Base-by-base conservation (phyloP, 1,140 invertebrate genomes). In the Trigoniulus corallinus region DNA sequence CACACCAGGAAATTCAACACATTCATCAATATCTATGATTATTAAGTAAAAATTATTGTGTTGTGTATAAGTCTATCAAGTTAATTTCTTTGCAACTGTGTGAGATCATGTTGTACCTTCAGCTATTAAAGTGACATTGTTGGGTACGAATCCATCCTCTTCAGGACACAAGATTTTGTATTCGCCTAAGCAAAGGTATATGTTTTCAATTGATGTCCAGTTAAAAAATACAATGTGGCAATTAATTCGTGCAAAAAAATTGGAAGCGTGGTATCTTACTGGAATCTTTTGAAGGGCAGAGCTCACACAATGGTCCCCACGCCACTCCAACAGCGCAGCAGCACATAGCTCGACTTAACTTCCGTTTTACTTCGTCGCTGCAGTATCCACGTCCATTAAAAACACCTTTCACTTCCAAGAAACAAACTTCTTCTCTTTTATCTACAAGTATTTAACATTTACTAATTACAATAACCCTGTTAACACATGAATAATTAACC, bases 291-390 rank as follows among this genome's bases (percentile, higher is more conserved):
- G 72, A 64, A 0, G 88, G 88, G 63, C 88, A 92, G 2, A 77
- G 58, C 60, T 88, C 83, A 67, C 88, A 91, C 42, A 74, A 69
- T 25, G 82, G 79, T 21, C 85, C 86, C 86, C 87, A 91, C 0
- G 80, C 84, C 53, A 72, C 76, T 39, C 86, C 86, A 18, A 88
- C 74, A 44, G 82, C 84, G 64, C 87, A 92, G 62, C 88, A 92
- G 61, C 87, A 92, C 1, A 82, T 78, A 0, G 85, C 77, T 64
- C 80, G 78, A 0, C 82, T 82, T 1, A 87, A 76, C 54, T 67
- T 62, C 13, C 68, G 61, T 2, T 73, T 82, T 62, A 74, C 75
- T 65, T 65, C 76, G 25, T 68, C 62, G 15, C 62, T 60, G 57
- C 76, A 78, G 13, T 68, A 56, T 23, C 66, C 67, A 23, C 67